A percentile compares a stretch with the other conserved stretches of the same genome.
phyloP scores from a whole-genome alignment of 1,140 invertebrate species.

The Eueides isabella region DNA sequence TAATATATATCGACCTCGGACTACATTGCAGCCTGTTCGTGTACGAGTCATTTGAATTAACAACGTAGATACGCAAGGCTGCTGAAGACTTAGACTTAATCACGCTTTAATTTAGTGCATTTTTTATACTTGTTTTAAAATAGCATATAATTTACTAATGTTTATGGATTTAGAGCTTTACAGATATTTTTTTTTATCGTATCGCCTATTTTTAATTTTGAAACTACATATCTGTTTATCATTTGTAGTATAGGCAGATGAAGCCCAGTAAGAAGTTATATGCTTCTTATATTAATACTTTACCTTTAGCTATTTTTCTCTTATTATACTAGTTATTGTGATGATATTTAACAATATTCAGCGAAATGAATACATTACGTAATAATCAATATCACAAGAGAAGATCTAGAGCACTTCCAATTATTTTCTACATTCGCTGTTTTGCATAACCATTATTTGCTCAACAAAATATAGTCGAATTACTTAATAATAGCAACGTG shows the following conservation, averaged over 20 bases:
- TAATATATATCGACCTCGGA: constrained; percentile 42
- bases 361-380: background rate
- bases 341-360: no score
- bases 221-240: background rate
- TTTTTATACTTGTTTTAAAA: background rate
- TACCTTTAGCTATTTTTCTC: no score
- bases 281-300: no score
- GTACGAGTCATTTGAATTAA: constrained; percentile 34
- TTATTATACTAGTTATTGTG: no score
- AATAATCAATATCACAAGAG: constrained; percentile 9
- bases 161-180: background rate
- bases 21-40: constrained; percentile 37
- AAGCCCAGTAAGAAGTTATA: no score
- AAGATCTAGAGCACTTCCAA: constrained; percentile 30
- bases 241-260: no score
- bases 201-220: no score
- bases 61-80: constrained; percentile 32
- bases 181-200: background rate
- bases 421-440: constrained; percentile 27
- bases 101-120: constrained; percentile 28
- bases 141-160: background rate
- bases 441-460: constrained; percentile 39
- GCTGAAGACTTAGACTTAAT: constrained; percentile 37
- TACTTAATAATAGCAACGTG: constrained; percentile 37
- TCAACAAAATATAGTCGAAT: constrained; percentile 34